phyloP scores from a whole-genome alignment of 2,797 vertebrate genomes.

The Mionectes olivaceus region DNA sequence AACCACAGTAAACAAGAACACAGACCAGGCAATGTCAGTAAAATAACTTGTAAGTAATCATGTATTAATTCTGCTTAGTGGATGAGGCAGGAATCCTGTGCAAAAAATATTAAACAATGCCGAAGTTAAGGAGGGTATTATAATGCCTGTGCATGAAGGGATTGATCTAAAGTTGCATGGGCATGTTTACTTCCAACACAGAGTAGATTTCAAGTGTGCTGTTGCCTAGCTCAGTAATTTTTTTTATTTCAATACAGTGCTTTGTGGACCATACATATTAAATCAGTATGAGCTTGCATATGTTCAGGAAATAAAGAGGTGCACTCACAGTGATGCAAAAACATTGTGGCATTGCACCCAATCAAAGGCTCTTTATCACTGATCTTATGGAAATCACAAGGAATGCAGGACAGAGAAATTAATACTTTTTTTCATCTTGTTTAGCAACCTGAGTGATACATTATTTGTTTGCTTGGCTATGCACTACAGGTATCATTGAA shows the following conservation, averaged over 20 bases:
- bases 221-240: background rate
- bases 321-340: background rate
- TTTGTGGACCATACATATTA: background rate
- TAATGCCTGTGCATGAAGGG: background rate
- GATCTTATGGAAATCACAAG: background rate
- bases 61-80: background rate
- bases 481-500: slow-evolving; percentile 28
- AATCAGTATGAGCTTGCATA: background rate
- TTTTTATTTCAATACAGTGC: background rate
- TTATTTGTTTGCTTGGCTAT: slow-evolving; percentile 60
- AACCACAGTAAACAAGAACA: background rate
- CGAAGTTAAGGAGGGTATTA: background rate
- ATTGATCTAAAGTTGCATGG: background rate
- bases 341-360: background rate
- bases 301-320: background rate
- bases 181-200: background rate
- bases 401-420: background rate
- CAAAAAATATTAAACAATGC: background rate
- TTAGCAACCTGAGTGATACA: slow-evolving; percentile 53
- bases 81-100: background rate
- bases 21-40: background rate
- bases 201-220: background rate
- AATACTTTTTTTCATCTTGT: slow-evolving; percentile 7
- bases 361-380: background rate
- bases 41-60: background rate